Evolutionary conservation across 2,113 vertebrate species (phyloP).

Genomic region (Passer montanus): DNA sequence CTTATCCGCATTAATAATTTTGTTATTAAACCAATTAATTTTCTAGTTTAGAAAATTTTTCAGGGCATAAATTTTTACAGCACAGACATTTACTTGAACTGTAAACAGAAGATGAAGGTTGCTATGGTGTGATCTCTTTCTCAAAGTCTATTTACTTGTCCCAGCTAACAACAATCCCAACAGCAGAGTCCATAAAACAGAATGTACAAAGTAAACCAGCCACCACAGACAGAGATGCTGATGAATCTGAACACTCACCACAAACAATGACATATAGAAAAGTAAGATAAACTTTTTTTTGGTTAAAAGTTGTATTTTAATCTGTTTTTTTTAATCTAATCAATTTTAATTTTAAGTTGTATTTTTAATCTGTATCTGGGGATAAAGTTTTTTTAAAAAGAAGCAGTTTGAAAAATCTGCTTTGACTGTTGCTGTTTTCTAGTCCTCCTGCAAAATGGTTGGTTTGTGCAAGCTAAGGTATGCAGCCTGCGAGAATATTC

Average conservation of each 20-base stretch:
- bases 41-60: conserved; percentile 12
- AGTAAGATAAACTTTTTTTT: neutral
- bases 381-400: neutral
- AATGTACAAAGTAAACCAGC: neutral
- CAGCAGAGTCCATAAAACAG: neutral
- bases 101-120: conserved; percentile 55
- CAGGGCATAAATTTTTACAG: neutral
- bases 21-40: neutral
- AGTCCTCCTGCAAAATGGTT: neutral
- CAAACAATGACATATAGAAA: conserved; percentile 7
- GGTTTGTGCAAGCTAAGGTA: neutral
- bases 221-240: neutral
- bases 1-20: neutral
- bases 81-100: neutral
- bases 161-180: conserved; percentile 4
- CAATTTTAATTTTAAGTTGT: neutral
- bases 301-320: neutral
- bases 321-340: neutral
- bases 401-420: neutral
- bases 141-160: conserved; percentile 39
- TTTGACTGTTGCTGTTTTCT: neutral
- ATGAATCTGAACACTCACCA: neutral
- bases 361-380: neutral
- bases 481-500: neutral
- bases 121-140: conserved; percentile 49